These are phyloP conservation scores for Ginglymostoma cirratum DNA, from an alignment of 2,113 vertebrate species.

Conservation along the genomic window DNA sequence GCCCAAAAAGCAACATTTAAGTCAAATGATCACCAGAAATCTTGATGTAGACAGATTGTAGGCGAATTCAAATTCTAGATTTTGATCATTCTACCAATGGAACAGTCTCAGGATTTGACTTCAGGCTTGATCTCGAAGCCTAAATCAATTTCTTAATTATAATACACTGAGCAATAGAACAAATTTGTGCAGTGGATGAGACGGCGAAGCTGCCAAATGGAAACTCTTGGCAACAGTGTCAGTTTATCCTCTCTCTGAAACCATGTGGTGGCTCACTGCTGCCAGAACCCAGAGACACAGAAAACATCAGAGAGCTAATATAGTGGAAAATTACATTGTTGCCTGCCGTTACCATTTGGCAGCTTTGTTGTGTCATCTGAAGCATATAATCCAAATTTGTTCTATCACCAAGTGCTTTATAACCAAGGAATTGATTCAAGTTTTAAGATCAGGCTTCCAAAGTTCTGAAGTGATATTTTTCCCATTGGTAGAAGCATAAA, in stretches of 20 bases:
- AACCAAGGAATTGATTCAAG: background rate
- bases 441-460: background rate
- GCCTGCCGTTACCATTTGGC: background rate
- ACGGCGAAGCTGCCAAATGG: background rate
- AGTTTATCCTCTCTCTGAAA: background rate
- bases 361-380: background rate
- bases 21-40: background rate
- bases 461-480: background rate
- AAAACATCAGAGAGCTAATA: background rate
- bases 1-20: background rate
- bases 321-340: background rate
- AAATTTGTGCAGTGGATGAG: background rate
- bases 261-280: background rate
- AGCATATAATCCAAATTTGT: background rate
- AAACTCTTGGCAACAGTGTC: background rate
- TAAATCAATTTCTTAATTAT: background rate
- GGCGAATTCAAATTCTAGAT: background rate
- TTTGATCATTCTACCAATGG: background rate
- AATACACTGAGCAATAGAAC: background rate
- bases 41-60: background rate
- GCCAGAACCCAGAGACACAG: background rate
- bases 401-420: background rate
- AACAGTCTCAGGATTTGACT: background rate
- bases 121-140: background rate
- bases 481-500: background rate